Evolutionary conservation across 2,797 vertebrate species (phyloP), one percentile per base, ranked within the genome.

Genomic region (Paedocypris micromegethes): DNA sequence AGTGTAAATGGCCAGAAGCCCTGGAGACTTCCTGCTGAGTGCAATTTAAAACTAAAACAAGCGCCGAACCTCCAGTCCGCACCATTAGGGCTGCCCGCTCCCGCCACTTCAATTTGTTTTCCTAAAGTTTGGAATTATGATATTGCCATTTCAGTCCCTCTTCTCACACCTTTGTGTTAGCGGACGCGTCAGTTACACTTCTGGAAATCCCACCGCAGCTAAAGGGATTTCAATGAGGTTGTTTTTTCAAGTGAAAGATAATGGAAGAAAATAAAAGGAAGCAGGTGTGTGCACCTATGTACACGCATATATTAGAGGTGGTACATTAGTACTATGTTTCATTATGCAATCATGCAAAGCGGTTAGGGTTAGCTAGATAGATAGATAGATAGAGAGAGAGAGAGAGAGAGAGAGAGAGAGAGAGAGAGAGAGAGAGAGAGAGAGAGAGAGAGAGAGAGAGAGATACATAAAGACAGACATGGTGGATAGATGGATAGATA

Each of bases 1-100:
- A 80, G 77, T 75, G 75, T 81, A 84, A 81, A 80, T 82, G 80
- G 77, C 74, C 78, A 79, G 74, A 68, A 75, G 73, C 80, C 75
- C 77, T 61, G 70, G 74, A 78, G 81, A 76, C 58, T 74, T 54
- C 58, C 72, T 56, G 73, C 70, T 66, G 73, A 80, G 72, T 72
- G 74, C 76, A 79, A 76, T 80, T 78, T 82, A 77, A 72, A 62
- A 74, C 79, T 77, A 74, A 81, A 77, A 76, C 76, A 80, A 74
- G 72, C 71, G 58, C 44, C 56, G 39, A 43, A 73, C 66, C 73
- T 75, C 49, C 56, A 72, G 61, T 70, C 75, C 45, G 51, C 62
- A 76, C 72, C 68, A 64, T 74, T 75, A 70, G 67, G 76, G 52
- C 68, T 47, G 59, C 75, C 59, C 66, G 58, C 69, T 62, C 51